These are phyloP conservation scores for Drosophila mimica DNA, from an alignment of 2,888 invertebrate genomes.

Conservation along the genomic window DNA sequence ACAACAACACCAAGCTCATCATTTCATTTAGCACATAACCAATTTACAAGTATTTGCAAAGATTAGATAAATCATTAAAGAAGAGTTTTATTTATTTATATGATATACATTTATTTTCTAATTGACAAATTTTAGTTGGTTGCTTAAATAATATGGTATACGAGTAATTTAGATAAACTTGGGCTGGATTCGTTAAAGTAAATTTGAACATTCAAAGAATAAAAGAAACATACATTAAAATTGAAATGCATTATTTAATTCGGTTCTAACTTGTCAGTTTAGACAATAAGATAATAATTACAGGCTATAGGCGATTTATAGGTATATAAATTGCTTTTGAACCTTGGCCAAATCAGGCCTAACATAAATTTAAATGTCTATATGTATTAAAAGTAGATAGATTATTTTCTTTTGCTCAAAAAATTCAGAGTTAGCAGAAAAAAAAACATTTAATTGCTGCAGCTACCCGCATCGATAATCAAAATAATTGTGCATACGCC, in stretches of 20 bases:
- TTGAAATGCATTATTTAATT: not conserved
- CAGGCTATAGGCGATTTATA: not conserved
- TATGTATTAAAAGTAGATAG: too few species aligned
- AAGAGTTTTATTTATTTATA: not conserved
- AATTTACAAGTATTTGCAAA: not conserved
- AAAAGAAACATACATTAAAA: not conserved
- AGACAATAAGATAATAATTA: not conserved
- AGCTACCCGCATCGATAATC: slow-evolving; percentile 20
- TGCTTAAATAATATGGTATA: not conserved
- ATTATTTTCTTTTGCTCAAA: too few species aligned
- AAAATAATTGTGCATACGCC: slow-evolving; percentile 50
- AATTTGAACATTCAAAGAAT: not conserved
- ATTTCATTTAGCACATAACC: slow-evolving; percentile 15
- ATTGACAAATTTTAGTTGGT: not conserved
- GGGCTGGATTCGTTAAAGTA: not conserved
- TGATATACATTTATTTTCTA: not conserved
- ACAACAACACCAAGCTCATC: slow-evolving; percentile 30
- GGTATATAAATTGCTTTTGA: not conserved
- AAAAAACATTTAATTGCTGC: slow-evolving; percentile 4
- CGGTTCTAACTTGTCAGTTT: not conserved
- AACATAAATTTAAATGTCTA: not conserved
- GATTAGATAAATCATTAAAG: not conserved
- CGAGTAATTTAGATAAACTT: too few species aligned
- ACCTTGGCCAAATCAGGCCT: not conserved
- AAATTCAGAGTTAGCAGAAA: not conserved